Conservation (phyloP, 2,797 vertebrate genomes). For the Pipistrellus kuhlii region DNA sequence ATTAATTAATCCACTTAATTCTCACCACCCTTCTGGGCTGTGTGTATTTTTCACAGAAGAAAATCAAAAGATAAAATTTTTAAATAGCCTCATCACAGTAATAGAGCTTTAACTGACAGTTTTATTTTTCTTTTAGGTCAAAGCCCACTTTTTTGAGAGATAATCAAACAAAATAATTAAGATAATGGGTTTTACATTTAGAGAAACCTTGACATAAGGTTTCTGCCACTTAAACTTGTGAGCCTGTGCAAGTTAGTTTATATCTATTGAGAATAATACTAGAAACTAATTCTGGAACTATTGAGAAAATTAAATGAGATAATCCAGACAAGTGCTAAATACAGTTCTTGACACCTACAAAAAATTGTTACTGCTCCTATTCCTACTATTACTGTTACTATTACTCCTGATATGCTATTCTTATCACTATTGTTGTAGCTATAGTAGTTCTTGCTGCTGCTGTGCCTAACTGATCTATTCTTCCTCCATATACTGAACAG, state of each 20-base stretch:
- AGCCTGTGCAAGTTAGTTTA: background rate
- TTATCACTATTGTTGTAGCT: background rate
- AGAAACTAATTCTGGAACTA: background rate
- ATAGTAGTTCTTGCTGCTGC: background rate
- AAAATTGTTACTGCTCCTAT: background rate
- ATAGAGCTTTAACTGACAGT: background rate
- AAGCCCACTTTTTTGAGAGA: slow-evolving; percentile 52
- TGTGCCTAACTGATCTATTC: background rate
- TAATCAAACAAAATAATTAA: slow-evolving; percentile 46
- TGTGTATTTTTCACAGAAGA: slow-evolving; percentile 38
- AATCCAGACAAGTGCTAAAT: background rate
- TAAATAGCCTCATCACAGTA: background rate
- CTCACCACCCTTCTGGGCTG: background rate
- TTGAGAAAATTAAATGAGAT: slow-evolving; percentile 54
- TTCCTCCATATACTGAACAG: background rate
- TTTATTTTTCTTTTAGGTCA: slow-evolving; percentile 42
- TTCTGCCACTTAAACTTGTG: background rate
- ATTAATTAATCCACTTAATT: slow-evolving; percentile 28
- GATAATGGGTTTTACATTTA: background rate
- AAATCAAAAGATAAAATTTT: slow-evolving; percentile 30
- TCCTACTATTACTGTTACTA: background rate
- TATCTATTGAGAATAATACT: background rate
- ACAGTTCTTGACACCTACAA: background rate
- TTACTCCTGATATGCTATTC: background rate
- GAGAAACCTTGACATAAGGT: background rate